Conservation (phyloP, 92 coral and sea anemone genomes). For the Diadumene lineata region DNA sequence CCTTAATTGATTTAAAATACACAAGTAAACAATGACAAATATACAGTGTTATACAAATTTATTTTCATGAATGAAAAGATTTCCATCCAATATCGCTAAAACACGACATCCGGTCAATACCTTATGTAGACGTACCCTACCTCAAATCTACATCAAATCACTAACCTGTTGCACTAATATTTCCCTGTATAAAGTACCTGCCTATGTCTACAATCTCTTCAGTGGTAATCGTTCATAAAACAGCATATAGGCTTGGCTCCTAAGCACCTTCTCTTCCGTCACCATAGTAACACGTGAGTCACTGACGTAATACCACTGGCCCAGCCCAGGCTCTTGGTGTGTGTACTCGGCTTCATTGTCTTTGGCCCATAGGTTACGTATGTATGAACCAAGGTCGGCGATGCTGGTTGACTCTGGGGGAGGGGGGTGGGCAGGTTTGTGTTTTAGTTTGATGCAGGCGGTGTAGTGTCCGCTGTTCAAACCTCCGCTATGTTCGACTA, state of each 20-base stretch:
- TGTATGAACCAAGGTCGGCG: slow-evolving; percentile 54
- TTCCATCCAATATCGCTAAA: too few species aligned
- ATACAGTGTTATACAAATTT: too few species aligned
- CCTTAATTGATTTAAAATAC: too few species aligned
- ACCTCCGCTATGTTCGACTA: slow-evolving; percentile 91
- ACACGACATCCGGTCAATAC: too few species aligned
- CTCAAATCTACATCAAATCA: background rate
- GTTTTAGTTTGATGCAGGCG: slow-evolving; percentile 76
- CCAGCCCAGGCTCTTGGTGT: slow-evolving; percentile 62
- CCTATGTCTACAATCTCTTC: background rate
- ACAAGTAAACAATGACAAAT: too few species aligned
- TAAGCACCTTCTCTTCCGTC: slow-evolving; percentile 71
- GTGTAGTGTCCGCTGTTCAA: slow-evolving; percentile 98
- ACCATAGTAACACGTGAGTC: slow-evolving; percentile 82
- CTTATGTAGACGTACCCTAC: background rate
- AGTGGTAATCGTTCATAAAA: slow-evolving; percentile 88
- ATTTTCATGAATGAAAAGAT: too few species aligned
- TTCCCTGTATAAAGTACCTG: background rate
- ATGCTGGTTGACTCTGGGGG: slow-evolving; percentile 51
- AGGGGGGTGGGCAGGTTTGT: slow-evolving; percentile 38
- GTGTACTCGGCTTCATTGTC: background rate
- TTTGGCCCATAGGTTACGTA: slow-evolving; percentile 67
- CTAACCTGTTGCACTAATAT: background rate
- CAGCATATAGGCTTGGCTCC: slow-evolving; percentile 93
- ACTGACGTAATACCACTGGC: slow-evolving; percentile 94